Conservation (phyloP, 2,797 vertebrate species). For the Pogoniulus pusillus region DNA sequence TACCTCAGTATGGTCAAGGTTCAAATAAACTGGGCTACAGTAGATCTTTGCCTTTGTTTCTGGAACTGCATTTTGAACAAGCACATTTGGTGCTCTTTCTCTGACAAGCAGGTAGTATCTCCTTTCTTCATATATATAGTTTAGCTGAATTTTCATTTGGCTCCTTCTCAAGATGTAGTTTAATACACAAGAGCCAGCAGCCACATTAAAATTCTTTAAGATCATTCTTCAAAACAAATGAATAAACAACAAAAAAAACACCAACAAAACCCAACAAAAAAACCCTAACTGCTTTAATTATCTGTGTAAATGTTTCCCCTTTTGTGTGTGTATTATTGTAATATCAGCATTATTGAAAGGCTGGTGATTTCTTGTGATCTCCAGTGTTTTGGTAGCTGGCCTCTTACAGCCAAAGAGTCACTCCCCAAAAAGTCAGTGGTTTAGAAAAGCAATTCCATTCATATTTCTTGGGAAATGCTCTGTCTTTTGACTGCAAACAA, state of each 20-base stretch:
- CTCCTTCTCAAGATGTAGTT: background rate
- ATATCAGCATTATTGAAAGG: conserved; percentile 2
- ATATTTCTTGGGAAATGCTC: background rate
- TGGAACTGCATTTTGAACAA: background rate
- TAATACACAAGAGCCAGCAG: background rate
- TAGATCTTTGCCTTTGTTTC: background rate
- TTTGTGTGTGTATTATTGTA: background rate
- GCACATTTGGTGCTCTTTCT: background rate
- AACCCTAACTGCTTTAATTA: background rate
- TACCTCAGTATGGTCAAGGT: background rate
- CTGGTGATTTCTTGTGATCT: background rate
- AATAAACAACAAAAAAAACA: too few species aligned
- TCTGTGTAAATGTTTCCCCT: background rate
- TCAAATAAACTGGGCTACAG: background rate
- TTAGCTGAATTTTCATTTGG: background rate
- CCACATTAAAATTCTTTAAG: background rate
- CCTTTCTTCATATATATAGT: background rate
- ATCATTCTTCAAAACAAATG: background rate
- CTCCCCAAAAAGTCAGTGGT: background rate
- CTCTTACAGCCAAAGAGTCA: background rate
- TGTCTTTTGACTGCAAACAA: background rate
- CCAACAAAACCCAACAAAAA: too few species aligned
- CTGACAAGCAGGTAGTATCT: background rate
- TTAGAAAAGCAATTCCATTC: background rate
- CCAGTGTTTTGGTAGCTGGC: background rate